These are phyloP conservation scores for Taurulus bubalis DNA, from an alignment of 2,113 vertebrate genomes.

Conservation along the genomic window DNA sequence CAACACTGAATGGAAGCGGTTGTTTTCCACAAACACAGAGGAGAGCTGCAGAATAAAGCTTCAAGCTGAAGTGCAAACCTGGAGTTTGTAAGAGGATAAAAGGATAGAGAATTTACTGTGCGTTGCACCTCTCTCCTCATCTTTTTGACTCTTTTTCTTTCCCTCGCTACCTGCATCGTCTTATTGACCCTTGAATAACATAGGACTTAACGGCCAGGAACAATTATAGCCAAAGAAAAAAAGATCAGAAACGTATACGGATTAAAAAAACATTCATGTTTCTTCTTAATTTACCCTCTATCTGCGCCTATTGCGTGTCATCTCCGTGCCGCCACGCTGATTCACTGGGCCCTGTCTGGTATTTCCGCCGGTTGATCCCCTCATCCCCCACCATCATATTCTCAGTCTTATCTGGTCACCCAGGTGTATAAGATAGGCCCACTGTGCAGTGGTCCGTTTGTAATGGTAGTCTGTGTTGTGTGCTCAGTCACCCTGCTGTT, in stretches of 20 bases:
- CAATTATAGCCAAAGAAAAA: conserved; percentile 31
- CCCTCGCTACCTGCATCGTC: neutral
- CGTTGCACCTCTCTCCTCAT: conserved; percentile 25
- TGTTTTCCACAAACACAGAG: conserved; percentile 34
- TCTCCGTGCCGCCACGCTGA: conserved; percentile 30
- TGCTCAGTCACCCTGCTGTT: conserved; percentile 75
- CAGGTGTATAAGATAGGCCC: conserved; percentile 72
- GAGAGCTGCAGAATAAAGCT: conserved; percentile 8
- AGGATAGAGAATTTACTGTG: conserved; percentile 32
- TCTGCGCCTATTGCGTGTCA: conserved; percentile 20
- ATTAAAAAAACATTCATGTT: conserved; percentile 26
- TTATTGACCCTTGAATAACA: conserved; percentile 69
- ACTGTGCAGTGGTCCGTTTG: conserved; percentile 66
- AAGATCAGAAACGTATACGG: conserved; percentile 10
- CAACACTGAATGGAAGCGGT: neutral
- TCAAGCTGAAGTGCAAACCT: conserved; percentile 41
- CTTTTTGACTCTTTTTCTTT: conserved; percentile 24
- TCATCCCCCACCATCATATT: conserved; percentile 22
- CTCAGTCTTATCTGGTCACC: conserved; percentile 76
- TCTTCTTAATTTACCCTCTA: conserved; percentile 19
- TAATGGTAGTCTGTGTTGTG: conserved; percentile 72
- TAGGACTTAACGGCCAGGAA: conserved; percentile 46
- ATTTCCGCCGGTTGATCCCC: conserved; percentile 55
- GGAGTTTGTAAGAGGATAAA: conserved; percentile 50
- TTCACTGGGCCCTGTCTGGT: conserved; percentile 49